Conservation (phyloP, 2,113 vertebrate genomes). For the Montifringilla adamsi region DNA sequence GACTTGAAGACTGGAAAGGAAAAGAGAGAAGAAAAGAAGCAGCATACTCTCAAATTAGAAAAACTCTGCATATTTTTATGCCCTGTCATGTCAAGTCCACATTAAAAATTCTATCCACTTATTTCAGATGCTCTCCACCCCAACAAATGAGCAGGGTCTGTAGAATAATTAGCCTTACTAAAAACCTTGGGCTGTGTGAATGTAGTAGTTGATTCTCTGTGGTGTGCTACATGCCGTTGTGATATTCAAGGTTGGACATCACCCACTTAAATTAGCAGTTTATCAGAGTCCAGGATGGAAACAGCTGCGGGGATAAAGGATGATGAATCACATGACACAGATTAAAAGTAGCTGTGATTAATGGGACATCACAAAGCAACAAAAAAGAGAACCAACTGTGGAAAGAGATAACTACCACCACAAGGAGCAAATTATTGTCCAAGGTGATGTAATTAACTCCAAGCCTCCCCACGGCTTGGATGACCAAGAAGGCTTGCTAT, state of each 20-base stretch:
- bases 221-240: conserved; percentile 33
- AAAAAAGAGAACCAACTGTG: conserved; percentile 83
- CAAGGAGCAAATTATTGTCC: conserved; percentile 83
- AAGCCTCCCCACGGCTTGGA: conserved; percentile 35
- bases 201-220: conserved; percentile 44
- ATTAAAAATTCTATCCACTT: background rate
- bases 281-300: conserved; percentile 74
- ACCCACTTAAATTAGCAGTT: conserved; percentile 80
- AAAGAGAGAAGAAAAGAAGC: background rate
- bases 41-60: background rate
- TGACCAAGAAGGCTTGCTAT: conserved; percentile 39
- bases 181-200: conserved; percentile 20
- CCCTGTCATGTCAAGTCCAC: background rate
- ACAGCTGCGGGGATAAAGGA: conserved; percentile 61
- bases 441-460: conserved; percentile 86
- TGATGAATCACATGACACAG: conserved; percentile 87
- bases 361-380: conserved; percentile 80
- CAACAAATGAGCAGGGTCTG: background rate
- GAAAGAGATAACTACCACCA: conserved; percentile 83
- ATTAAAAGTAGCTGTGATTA: conserved; percentile 87
- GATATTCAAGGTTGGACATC: conserved; percentile 72
- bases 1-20: background rate
- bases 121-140: conserved; percentile 33
- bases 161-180: conserved; percentile 22
- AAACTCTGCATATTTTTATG: background rate